Percentiles rank a stretch among this genome's conserved stretches.
phyloP scores from a whole-genome alignment of 92 coral and sea anemone species.

The Paramuricea clavata region DNA sequence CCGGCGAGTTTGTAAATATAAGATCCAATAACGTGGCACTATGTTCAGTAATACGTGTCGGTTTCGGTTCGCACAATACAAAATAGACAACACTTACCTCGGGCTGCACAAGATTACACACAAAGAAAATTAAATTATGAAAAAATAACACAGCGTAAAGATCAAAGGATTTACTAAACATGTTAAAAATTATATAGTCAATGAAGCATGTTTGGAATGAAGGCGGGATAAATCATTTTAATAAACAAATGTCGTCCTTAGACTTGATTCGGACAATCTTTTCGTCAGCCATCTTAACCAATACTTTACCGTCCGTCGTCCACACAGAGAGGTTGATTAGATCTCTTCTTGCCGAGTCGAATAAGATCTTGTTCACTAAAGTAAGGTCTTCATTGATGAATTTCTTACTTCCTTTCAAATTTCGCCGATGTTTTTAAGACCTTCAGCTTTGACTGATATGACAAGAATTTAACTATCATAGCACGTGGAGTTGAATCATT shows the following conservation, averaged over 20 bases:
- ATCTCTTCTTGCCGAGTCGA: slow-evolving; percentile 9
- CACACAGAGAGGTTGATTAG: background rate
- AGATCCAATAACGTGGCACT: too few relatives aligned
- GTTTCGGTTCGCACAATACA: background rate
- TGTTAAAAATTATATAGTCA: background rate
- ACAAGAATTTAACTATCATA: slow-evolving; percentile 23
- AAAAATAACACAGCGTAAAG: background rate
- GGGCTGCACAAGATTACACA: slow-evolving; percentile 39
- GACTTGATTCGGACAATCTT: slow-evolving; percentile 4
- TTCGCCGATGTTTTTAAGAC: slow-evolving; percentile 50
- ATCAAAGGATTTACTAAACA: background rate
- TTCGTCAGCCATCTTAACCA: background rate
- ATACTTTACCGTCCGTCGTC: slow-evolving; percentile 7
- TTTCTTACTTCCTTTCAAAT: slow-evolving; percentile 44
- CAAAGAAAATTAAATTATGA: background rate
- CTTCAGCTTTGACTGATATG: slow-evolving; percentile 40
- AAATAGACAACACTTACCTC: slow-evolving; percentile 26
- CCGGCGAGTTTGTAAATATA: too few relatives aligned
- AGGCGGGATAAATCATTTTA: background rate
- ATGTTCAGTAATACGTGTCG: too few relatives aligned
- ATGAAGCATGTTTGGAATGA: background rate
- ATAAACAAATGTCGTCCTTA: slow-evolving; percentile 6
- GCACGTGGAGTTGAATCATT: slow-evolving; percentile 1
- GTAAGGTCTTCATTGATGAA: slow-evolving; percentile 56
- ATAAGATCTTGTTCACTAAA: background rate